Conservation (phyloP, 2,797 vertebrate genomes). For the Sorex maritimensis region DNA sequence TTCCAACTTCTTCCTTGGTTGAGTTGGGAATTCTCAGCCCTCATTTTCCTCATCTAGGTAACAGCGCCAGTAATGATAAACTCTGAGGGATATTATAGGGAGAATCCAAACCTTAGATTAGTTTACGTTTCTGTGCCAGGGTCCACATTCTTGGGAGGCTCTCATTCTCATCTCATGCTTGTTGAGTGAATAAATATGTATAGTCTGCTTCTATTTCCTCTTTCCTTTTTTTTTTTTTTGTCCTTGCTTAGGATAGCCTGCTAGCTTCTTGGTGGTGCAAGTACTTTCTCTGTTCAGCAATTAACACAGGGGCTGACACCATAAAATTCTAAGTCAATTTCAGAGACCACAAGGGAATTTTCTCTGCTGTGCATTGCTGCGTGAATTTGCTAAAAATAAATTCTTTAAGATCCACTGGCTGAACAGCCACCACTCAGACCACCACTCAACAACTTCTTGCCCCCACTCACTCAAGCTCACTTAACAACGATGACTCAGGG, state of each 20-base stretch:
- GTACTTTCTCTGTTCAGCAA: neutral
- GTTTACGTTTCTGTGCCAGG: neutral
- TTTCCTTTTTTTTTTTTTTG: neutral
- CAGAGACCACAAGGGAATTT: neutral
- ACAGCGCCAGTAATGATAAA: neutral
- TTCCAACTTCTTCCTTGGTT: neutral
- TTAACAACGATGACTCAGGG: slow-evolving; percentile 57
- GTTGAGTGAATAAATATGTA: neutral
- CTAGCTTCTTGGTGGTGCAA: neutral
- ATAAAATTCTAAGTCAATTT: neutral
- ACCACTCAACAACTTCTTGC: slow-evolving; percentile 23
- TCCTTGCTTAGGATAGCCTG: neutral
- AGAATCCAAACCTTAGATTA: neutral
- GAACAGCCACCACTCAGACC: neutral
- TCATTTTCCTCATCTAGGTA: neutral
- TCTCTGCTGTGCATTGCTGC: neutral
- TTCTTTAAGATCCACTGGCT: neutral
- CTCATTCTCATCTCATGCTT: neutral
- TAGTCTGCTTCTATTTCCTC: neutral
- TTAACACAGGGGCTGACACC: neutral
- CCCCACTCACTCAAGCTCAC: slow-evolving; percentile 44
- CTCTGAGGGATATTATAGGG: neutral
- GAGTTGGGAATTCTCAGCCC: neutral
- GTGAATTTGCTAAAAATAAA: neutral
- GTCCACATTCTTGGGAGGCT: neutral